These are phyloP conservation scores for Scaptomyza caliginosa DNA, from an alignment of 2,888 invertebrate genomes.

Conservation along the genomic window DNA sequence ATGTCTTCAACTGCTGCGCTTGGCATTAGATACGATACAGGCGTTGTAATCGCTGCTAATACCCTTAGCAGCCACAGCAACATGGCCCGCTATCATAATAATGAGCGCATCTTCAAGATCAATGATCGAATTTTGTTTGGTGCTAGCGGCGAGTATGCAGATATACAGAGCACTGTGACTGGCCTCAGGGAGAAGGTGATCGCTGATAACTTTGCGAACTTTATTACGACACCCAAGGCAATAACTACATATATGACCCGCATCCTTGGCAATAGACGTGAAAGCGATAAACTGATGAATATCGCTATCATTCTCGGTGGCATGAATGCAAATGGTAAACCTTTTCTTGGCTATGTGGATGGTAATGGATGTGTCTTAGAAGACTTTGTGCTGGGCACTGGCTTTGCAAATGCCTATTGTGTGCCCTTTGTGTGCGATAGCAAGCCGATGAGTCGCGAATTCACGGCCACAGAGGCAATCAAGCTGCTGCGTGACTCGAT, in stretches of 20 bases:
- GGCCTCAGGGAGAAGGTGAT: neutral
- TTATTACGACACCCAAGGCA: neutral
- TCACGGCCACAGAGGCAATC: neutral
- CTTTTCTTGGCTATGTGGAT: neutral
- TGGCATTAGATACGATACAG: conserved; percentile 3
- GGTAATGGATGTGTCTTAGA: neutral
- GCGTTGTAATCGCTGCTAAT: conserved; percentile 3
- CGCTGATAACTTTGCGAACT: neutral
- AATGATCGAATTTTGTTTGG: neutral
- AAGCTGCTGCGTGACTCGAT: neutral
- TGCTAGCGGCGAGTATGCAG: neutral
- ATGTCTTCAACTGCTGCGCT: neutral
- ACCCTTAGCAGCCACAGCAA: neutral
- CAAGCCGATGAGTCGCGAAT: neutral
- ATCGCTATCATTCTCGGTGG: neutral
- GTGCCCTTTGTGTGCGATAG: neutral
- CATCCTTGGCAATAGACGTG: neutral
- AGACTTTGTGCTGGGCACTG: conserved; percentile 1
- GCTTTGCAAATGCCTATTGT: neutral
- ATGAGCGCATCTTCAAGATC: conserved; percentile 1
- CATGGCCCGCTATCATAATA: neutral
- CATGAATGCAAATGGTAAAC: neutral
- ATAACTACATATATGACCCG: neutral
- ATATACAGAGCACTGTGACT: neutral
- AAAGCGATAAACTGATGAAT: neutral